Conservation (phyloP, 2,113 vertebrate genomes). For the Cathartes aura region DNA sequence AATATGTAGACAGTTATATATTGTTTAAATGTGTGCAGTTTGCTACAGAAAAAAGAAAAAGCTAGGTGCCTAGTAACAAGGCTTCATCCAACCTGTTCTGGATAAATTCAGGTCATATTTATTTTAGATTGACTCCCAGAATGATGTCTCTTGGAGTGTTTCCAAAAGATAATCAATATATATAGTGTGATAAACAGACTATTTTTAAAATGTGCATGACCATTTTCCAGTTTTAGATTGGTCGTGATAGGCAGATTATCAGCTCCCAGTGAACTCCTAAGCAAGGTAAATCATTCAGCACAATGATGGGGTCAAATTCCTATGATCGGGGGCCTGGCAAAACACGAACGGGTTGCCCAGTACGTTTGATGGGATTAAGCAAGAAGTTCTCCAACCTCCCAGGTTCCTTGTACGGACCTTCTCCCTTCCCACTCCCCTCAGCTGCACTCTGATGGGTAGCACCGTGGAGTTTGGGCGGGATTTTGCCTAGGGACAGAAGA, state of each 20-base stretch:
- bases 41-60: not conserved
- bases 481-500: not conserved
- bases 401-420: not conserved
- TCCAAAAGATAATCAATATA: slow-evolving; percentile 43
- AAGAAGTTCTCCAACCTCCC: not conserved
- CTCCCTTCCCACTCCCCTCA: not conserved
- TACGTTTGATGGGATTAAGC: not conserved
- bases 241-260: not conserved
- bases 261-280: not conserved
- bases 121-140: not conserved
- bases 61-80: not conserved
- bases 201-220: not conserved
- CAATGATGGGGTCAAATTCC: not conserved
- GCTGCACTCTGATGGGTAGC: not conserved
- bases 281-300: not conserved
- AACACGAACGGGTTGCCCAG: not conserved
- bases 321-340: not conserved
- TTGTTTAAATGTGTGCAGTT: not conserved
- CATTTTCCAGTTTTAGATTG: not conserved
- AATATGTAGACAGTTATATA: not conserved
- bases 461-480: not conserved
- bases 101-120: not conserved
- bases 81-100: not conserved
- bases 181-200: not conserved
- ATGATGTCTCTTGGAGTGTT: not conserved